These are phyloP conservation scores for Anguilla rostrata DNA, from an alignment of 2,113 vertebrate genomes.

Conservation along the genomic window DNA sequence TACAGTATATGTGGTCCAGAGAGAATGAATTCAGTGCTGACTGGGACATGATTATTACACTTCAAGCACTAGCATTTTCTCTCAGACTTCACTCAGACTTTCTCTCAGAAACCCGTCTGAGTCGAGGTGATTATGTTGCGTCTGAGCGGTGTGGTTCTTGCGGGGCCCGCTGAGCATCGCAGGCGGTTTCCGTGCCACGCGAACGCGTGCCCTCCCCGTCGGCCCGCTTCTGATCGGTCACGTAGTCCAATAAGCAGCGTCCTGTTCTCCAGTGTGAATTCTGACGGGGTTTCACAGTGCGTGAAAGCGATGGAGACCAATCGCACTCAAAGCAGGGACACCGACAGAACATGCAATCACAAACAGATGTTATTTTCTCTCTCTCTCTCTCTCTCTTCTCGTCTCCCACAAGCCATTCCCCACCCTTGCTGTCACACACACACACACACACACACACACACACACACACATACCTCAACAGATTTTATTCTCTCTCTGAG, in stretches of 20 bases:
- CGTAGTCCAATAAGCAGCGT: background rate
- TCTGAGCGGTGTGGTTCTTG: background rate
- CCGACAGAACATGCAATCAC: background rate
- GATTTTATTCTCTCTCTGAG: background rate
- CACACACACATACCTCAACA: background rate
- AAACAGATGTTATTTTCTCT: conserved; percentile 2
- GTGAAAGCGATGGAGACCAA: background rate
- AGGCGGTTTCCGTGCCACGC: no score
- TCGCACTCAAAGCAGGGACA: background rate
- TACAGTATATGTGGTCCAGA: background rate
- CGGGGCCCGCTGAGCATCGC: background rate
- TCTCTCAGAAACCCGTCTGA: background rate
- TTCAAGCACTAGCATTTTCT: background rate
- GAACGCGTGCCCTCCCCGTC: background rate
- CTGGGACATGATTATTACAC: background rate
- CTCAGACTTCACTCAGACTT: background rate
- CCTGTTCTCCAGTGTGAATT: background rate
- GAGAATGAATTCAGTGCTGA: background rate
- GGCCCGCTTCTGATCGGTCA: background rate
- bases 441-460: conserved; percentile 17
- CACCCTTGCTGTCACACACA: background rate
- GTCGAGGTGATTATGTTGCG: background rate
- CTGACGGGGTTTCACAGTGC: background rate
- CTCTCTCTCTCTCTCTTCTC: background rate
- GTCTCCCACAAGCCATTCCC: conserved; percentile 1